Conservation (phyloP, 92 coral and sea anemone species). For the Hydrozoanthus gracilis region DNA sequence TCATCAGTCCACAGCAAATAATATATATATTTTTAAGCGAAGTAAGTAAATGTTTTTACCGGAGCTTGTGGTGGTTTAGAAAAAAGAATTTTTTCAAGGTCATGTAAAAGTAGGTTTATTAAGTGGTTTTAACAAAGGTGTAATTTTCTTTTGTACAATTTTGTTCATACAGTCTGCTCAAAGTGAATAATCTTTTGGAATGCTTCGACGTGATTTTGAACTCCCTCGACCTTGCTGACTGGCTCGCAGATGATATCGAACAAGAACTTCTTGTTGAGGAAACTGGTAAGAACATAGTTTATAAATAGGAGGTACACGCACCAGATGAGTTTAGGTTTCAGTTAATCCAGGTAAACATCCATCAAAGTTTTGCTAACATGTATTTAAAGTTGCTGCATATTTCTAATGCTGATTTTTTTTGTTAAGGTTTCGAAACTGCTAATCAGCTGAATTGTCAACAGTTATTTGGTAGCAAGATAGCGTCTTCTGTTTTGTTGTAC, state of each 20-base stretch:
- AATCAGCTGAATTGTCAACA: slow-evolving; percentile 68
- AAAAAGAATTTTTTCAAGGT: no score
- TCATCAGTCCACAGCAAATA: no score
- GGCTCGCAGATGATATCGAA: slow-evolving; percentile 53
- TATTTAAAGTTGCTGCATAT: not conserved
- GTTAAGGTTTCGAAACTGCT: slow-evolving; percentile 52
- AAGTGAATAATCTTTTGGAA: slow-evolving; percentile 70
- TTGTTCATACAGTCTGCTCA: slow-evolving; percentile 67
- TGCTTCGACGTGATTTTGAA: slow-evolving; percentile 75
- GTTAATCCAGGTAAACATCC: not conserved
- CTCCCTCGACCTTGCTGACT: slow-evolving; percentile 61
- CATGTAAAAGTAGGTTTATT: no score
- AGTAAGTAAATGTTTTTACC: no score
- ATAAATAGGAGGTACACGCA: not conserved
- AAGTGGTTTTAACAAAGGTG: no score
- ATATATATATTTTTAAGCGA: no score
- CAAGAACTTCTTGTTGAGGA: slow-evolving; percentile 57
- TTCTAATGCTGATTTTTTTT: not conserved
- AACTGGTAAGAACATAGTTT: slow-evolving; percentile 49
- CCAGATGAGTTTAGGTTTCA: not conserved
- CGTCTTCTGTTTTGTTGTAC: slow-evolving; percentile 62
- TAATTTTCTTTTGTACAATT: no score
- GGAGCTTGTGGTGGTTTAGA: no score
- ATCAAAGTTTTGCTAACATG: not conserved
- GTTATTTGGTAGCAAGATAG: slow-evolving; percentile 73